Conservation (phyloP, 2,113 vertebrate genomes). For the Chloropsis cyanopogon region DNA sequence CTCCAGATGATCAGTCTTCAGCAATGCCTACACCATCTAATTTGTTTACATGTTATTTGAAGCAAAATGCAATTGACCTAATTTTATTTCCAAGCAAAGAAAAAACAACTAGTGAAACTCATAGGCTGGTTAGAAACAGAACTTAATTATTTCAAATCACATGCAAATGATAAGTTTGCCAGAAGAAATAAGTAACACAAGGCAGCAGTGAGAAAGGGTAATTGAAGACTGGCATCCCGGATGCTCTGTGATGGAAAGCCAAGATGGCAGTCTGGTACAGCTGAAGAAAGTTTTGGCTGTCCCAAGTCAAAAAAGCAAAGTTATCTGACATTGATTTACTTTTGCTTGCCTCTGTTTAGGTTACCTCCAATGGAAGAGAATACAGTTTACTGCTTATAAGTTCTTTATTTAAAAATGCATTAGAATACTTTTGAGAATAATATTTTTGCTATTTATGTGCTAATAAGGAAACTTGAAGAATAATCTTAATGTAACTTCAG, state of each 20-base stretch:
- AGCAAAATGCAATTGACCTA: background rate
- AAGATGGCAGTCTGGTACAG: background rate
- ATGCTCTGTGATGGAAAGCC: background rate
- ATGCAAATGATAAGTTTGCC: background rate
- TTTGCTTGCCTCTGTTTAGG: background rate
- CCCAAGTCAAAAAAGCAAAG: background rate
- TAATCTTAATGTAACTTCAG: background rate
- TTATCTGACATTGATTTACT: background rate
- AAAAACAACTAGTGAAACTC: background rate
- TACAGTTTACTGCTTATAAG: background rate
- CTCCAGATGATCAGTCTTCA: background rate
- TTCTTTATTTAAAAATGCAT: background rate
- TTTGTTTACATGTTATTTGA: rapidly evolving
- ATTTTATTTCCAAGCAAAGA: background rate
- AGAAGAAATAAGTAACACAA: background rate
- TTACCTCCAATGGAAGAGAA: background rate
- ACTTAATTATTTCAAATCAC: background rate
- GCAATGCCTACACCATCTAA: background rate
- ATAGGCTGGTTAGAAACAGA: background rate
- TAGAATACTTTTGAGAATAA: background rate
- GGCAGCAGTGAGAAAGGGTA: background rate
- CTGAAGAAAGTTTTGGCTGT: background rate
- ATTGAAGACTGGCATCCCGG: background rate
- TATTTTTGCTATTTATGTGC: background rate
- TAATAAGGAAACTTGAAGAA: background rate